Evolutionary conservation across 1,140 invertebrate species (phyloP).

Genomic region (Ceratosolen fusciceps): DNA sequence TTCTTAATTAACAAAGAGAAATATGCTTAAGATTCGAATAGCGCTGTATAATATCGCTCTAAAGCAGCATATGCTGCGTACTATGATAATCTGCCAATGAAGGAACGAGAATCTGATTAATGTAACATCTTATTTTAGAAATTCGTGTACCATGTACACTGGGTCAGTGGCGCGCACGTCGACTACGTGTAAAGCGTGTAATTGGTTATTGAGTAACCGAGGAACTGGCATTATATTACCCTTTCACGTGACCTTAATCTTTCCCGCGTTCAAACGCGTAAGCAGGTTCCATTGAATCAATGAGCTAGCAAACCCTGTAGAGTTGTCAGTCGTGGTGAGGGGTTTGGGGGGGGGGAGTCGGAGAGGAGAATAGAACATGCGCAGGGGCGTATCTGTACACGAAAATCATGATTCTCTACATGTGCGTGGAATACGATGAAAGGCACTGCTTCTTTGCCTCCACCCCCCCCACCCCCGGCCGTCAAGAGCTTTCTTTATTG

Average conservation of each 20-base stretch:
- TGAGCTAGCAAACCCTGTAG: too few relatives aligned
- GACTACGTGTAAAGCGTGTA: neutral
- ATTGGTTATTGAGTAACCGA: neutral
- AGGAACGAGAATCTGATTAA: neutral
- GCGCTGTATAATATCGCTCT: neutral
- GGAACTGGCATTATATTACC: slow-evolving; percentile 11
- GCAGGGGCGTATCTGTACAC: neutral
- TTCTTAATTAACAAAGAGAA: neutral
- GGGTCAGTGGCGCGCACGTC: too few relatives aligned
- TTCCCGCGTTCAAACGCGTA: neutral
- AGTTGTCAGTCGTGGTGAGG: too few relatives aligned
- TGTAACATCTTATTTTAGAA: neutral
- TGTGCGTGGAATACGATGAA: neutral
- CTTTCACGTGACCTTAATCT: neutral
- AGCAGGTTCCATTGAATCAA: neutral
- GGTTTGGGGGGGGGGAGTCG: too few relatives aligned
- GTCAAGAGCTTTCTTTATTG: neutral
- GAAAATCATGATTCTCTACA: neutral
- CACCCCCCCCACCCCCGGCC: too few relatives aligned
- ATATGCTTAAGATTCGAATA: neutral
- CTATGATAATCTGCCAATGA: neutral
- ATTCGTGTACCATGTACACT: neutral
- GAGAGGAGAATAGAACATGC: too few relatives aligned
- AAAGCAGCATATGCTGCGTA: neutral
- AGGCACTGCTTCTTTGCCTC: neutral